A percentile compares a stretch with the other conserved stretches of the same genome.
phyloP scores from a whole-genome alignment of 2,888 invertebrate genomes.

The Cryptocephalus primarius region DNA sequence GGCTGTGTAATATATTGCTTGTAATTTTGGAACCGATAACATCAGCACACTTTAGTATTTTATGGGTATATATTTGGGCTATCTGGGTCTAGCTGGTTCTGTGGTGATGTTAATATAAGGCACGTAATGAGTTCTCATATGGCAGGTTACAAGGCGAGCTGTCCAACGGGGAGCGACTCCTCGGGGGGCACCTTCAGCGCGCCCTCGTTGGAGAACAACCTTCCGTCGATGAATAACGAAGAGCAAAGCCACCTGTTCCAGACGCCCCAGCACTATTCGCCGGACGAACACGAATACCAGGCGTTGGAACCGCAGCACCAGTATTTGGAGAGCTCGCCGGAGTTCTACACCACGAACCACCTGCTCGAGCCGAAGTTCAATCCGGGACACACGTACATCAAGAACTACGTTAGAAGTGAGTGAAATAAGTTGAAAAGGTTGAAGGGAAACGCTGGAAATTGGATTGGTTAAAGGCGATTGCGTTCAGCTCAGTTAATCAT shows the following conservation, averaged over 20 bases:
- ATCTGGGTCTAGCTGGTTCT: too few species aligned
- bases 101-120: too few species aligned
- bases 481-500: too few species aligned
- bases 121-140: too few species aligned
- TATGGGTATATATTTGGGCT: too few species aligned
- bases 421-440: neutral
- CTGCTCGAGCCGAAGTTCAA: conserved; percentile 56
- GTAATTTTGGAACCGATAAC: too few species aligned
- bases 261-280: conserved; percentile 37
- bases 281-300: conserved; percentile 50
- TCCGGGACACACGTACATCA: conserved; percentile 48
- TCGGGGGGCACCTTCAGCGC: conserved; percentile 41
- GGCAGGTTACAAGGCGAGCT: conserved; percentile 29
- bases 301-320: conserved; percentile 42
- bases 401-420: conserved; percentile 61
- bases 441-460: too few species aligned
- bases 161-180: conserved; percentile 44
- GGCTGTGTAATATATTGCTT: too few species aligned
- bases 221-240: conserved; percentile 38
- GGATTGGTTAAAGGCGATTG: too few species aligned
- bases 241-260: conserved; percentile 21
- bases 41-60: too few species aligned
- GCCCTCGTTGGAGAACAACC: conserved; percentile 35
- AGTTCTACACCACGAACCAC: conserved; percentile 59
- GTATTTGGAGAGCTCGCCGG: conserved; percentile 57